Conservation (phyloP, 2,797 vertebrate genomes). For the Myotis pilosus region DNA sequence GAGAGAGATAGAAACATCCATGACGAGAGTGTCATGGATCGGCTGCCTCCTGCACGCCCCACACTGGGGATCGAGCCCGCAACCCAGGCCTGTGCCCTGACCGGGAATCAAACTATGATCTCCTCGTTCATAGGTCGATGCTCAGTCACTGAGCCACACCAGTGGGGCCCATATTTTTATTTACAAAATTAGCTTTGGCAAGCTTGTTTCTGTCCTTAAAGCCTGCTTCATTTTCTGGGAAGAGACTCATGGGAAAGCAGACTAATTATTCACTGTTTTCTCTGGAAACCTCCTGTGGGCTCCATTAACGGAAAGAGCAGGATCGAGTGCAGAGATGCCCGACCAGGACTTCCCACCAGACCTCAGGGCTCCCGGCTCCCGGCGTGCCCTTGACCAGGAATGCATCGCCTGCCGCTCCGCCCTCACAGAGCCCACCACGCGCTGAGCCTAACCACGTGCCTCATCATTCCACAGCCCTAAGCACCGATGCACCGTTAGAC, state of each 20-base stretch:
- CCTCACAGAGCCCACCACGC: neutral
- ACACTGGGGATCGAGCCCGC: too few species aligned
- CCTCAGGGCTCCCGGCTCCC: neutral
- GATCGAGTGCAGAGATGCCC: neutral
- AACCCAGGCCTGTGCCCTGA: too few species aligned
- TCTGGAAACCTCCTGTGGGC: neutral
- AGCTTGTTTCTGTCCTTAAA: neutral
- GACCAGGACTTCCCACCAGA: neutral
- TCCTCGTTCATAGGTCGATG: too few species aligned
- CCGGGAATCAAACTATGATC: fast-evolving
- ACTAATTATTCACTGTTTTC: neutral
- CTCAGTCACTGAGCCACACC: too few species aligned
- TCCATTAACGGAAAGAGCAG: neutral
- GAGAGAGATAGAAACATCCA: too few species aligned
- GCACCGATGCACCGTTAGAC: neutral
- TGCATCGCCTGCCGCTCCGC: neutral
- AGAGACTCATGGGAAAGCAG: neutral
- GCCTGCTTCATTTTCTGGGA: neutral
- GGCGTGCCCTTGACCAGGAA: neutral
- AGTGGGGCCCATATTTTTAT: neutral
- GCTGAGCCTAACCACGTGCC: neutral
- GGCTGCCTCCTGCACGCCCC: too few species aligned
- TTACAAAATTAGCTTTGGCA: neutral
- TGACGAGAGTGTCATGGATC: too few species aligned
- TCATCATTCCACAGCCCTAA: neutral